A percentile compares a stretch with the other conserved stretches of the same genome.
phyloP scores from a whole-genome alignment of 2,113 vertebrate genomes.

The Ictalurus furcatus region DNA sequence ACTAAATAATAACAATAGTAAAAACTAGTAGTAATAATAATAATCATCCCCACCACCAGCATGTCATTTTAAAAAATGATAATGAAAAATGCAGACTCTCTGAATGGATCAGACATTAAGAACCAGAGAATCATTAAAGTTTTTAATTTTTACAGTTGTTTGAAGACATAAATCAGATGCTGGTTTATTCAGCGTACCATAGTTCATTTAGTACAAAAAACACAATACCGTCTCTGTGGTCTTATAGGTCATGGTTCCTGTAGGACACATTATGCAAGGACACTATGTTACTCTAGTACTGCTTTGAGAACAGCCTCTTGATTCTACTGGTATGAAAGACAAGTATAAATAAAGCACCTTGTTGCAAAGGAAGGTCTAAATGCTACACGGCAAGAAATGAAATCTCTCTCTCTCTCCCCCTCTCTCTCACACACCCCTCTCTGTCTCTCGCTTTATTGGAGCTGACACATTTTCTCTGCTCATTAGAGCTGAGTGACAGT shows the following conservation, averaged over 20 bases:
- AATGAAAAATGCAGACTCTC: not conserved
- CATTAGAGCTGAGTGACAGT: slow-evolving; percentile 54
- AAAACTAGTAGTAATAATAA: not conserved
- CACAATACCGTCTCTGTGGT: not conserved
- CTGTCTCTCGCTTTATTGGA: slow-evolving; percentile 48
- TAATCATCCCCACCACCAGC: not conserved
- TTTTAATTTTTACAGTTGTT: not conserved
- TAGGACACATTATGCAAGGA: slow-evolving; percentile 13
- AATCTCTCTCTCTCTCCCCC: slow-evolving; percentile 11
- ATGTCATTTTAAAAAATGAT: not conserved
- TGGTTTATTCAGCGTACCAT: not conserved
- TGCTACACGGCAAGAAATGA: slow-evolving; percentile 45
- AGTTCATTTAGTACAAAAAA: slow-evolving; percentile 9
- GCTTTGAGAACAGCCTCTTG: not conserved
- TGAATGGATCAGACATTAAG: not conserved
- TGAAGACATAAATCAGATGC: not conserved
- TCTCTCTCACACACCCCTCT: slow-evolving; percentile 21
- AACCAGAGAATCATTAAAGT: not conserved
- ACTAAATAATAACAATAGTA: not conserved
- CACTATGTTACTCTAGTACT: not conserved
- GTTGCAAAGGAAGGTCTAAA: not conserved
- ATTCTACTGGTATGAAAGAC: not conserved
- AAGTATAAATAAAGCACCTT: slow-evolving; percentile 5
- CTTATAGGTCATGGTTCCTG: not conserved
- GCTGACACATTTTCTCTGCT: slow-evolving; percentile 57